Base-by-base conservation (phyloP, 2,113 vertebrate genomes). In the Gymnobelideus leadbeateri region DNA sequence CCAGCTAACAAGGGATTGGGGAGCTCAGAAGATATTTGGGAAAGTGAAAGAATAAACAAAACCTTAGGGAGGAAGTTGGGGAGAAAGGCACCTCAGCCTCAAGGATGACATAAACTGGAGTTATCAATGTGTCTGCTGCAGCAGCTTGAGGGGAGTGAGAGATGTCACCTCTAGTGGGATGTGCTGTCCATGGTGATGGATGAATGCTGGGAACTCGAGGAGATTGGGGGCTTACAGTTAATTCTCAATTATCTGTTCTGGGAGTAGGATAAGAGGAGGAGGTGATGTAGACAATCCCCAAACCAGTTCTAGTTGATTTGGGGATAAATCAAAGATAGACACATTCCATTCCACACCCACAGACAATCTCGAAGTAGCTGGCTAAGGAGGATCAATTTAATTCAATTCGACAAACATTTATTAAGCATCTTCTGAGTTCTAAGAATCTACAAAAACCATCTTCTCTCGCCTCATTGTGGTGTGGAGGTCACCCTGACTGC, bases 181-280 rank as follows among this genome's bases (percentile, higher is more conserved):
- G 68, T 84, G 68, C 68, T 84, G 68, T 84, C 68, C 8, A 19
- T 84, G n/a, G n/a, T 84, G 68, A 84, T 43, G 68, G 68, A 84
- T 84, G 68, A 84, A 84, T 84, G 7, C 68, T 84, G 37, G 68
- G 68, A 84, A 84, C 68, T 43, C 43, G 68, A 43, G 68, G n/a
- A 84, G 68, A 84, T 84, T 84, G 68, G 68, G 68, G 68, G 19
- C 68, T 84, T 84, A 84, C n/a, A 84, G 68, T 84, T 84, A 84
- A 84, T 84, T 84, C 68, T 43, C 68, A 84, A 84, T 84, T 84
- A 84, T 84, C 68, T 84, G 68, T 84, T 84, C n/a, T 84, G n/a
- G 68, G 68, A 43, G 68, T 84, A 21, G 68, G 68, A 23, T 84
- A 84, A 84, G 68, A 84, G n/a, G 68, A 16, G 68, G 68, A 84